Base-by-base conservation (phyloP, 1,140 invertebrate genomes). In the Drosophila bocqueti region DNA sequence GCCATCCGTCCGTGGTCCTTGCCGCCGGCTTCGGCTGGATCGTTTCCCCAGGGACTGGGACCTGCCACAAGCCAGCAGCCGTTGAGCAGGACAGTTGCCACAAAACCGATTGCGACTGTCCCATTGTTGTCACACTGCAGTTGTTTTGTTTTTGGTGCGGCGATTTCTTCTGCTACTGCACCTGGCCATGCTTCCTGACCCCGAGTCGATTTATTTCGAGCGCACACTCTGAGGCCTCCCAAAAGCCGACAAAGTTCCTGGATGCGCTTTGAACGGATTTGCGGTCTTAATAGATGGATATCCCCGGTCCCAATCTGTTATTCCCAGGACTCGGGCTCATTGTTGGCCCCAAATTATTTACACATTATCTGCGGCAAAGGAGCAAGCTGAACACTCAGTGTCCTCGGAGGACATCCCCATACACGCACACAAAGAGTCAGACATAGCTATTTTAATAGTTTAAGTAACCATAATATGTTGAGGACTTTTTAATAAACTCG, bases 401-500 rank as follows among this genome's bases (percentile, higher is more conserved):
- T 38, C 64, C 59, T 47, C 29, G 43, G 55, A 65, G 64, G 26
- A 64, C 55, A 61, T 11, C 52, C 65, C 65, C 43, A 71, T 21
- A 47, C 50, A 52, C 42, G 16, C 21, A 45, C 54, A 55, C 46
- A 52, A 47, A n/a, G 42, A 76, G 63, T 43, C 34, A 74, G 79
- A 73, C 81, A 67, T 68, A 76, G 86, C 84, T 90, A 77, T 90
- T 90, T 91, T 90, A 90, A 90, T 90, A 91, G 85, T 91, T 90
- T 90, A 90, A 91, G 85, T 85, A 90, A 90, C 79, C 85, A 90
- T 90, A 90, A 90, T 90, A 90, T 84, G 85, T 86, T 91, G 86
- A 90, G 85, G 81, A 90, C 85, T 90, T 90, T 90, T 90, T 90
- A 90, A 90, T 90, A 91, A 91, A 90, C 85, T 90, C 84, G 79